Evolutionary conservation across 2,113 vertebrate genomes (phyloP).

Genomic region (Oryzias melastigma): DNA sequence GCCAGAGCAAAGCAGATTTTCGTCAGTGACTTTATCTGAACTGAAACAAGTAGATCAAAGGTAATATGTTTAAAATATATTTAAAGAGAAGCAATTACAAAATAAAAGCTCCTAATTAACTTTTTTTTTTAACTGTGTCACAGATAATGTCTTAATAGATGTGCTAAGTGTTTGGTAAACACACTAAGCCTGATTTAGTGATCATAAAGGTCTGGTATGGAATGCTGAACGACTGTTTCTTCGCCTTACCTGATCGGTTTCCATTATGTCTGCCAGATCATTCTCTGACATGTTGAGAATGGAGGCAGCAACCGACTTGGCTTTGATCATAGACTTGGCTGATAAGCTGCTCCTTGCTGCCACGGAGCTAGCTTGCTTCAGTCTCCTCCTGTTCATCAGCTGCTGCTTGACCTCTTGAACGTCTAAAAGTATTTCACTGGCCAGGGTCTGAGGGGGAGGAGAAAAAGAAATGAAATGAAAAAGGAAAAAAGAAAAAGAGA

Average conservation of each 20-base stretch:
- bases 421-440: conserved; percentile 81
- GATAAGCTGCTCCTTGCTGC: conserved; percentile 67
- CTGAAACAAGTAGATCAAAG: conserved; percentile 35
- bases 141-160: conserved; percentile 43
- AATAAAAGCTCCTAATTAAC: conserved; percentile 29
- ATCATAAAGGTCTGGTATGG: conserved; percentile 43
- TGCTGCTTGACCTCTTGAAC: conserved; percentile 78
- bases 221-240: conserved; percentile 33
- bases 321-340: conserved; percentile 83
- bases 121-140: conserved; percentile 23
- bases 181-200: conserved; percentile 36
- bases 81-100: conserved; percentile 21
- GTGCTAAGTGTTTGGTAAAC: conserved; percentile 23
- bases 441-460: conserved; percentile 75
- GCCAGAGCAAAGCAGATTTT: conserved; percentile 11
- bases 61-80: conserved; percentile 26
- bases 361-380: conserved; percentile 61
- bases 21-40: conserved; percentile 28
- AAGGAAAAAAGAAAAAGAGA: conserved; percentile 49
- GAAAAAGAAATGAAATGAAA: conserved; percentile 41
- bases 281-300: conserved; percentile 90
- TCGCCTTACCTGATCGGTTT: conserved; percentile 83
- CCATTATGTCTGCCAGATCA: conserved; percentile 86
- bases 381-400: conserved; percentile 82
- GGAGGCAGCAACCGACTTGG: conserved; percentile 86